Percentiles rank a stretch among this genome's conserved stretches.
Conservation (phyloP, 92 coral and sea anemone species). For the Isaurus tuberculatus region DNA sequence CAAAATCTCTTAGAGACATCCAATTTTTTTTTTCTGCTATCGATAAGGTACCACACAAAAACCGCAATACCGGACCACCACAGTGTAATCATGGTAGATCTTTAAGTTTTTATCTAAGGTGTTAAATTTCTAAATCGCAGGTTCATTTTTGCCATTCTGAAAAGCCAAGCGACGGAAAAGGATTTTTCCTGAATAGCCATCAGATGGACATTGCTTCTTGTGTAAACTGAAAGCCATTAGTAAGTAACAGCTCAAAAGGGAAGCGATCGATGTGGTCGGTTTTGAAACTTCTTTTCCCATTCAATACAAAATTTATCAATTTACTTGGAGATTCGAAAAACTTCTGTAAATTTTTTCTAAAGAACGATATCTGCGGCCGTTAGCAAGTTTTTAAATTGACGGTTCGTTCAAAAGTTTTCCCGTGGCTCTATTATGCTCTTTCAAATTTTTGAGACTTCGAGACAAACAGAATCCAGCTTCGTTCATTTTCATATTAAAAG, state of each 20-base stretch:
- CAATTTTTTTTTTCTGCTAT: slow-evolving; percentile 30
- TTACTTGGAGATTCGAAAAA: neutral
- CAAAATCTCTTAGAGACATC: slow-evolving; percentile 29
- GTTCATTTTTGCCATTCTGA: slow-evolving; percentile 31
- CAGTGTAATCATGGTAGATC: neutral
- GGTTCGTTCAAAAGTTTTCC: neutral
- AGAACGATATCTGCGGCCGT: neutral
- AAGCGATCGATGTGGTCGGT: neutral
- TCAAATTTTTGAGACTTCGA: neutral
- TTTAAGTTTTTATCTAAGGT: neutral
- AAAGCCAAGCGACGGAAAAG: slow-evolving; percentile 32
- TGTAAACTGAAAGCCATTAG: slow-evolving; percentile 50
- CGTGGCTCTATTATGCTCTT: neutral
- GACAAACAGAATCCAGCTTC: neutral
- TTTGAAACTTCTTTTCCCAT: neutral
- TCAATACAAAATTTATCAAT: neutral
- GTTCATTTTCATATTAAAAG: neutral
- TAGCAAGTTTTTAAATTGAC: neutral
- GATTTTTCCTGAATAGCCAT: slow-evolving; percentile 25
- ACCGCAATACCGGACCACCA: neutral
- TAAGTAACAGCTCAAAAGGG: slow-evolving; percentile 11
- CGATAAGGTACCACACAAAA: neutral
- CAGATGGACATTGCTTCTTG: slow-evolving; percentile 27
- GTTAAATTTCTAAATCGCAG: slow-evolving; percentile 25
- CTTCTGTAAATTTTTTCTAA: neutral